These are phyloP conservation scores for Hypocryptadius cinnamomeus DNA, from an alignment of 2,113 vertebrate genomes.

Conservation along the genomic window DNA sequence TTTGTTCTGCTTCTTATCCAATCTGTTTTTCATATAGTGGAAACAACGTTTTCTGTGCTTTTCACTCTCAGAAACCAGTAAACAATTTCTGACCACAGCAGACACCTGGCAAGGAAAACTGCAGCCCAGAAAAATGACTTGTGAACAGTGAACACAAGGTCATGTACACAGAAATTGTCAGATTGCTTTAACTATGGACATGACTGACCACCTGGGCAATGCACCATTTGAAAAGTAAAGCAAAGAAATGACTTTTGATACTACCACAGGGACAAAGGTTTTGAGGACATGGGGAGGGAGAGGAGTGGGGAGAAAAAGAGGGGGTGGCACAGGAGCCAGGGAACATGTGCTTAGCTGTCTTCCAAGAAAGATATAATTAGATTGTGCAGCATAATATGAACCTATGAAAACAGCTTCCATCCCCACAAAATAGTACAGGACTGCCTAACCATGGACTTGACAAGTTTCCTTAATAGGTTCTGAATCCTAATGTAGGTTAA, in stretches of 20 bases:
- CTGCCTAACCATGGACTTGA: not conserved
- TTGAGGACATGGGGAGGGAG: not conserved
- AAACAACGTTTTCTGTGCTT: not conserved
- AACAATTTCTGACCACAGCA: not conserved
- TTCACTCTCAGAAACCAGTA: not conserved
- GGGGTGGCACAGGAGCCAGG: not conserved
- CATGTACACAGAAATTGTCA: not conserved
- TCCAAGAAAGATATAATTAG: slow-evolving; percentile 47
- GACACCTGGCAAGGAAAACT: not conserved
- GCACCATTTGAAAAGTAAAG: not conserved
- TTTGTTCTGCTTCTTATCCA: not conserved
- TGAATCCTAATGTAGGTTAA: not conserved
- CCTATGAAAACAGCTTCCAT: not conserved
- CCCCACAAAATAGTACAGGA: not conserved
- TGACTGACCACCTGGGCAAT: not conserved
- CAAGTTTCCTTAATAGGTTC: not conserved
- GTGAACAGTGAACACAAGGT: not conserved
- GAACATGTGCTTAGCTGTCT: not conserved
- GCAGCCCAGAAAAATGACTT: not conserved
- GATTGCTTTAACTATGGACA: not conserved
- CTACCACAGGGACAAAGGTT: not conserved
- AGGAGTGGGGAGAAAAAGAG: not conserved
- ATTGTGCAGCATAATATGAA: not conserved
- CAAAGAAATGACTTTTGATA: not conserved
- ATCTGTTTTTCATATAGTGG: not conserved